Evolutionary conservation across 2,888 invertebrate genomes (phyloP).

Genomic region (Monopis laevigella): DNA sequence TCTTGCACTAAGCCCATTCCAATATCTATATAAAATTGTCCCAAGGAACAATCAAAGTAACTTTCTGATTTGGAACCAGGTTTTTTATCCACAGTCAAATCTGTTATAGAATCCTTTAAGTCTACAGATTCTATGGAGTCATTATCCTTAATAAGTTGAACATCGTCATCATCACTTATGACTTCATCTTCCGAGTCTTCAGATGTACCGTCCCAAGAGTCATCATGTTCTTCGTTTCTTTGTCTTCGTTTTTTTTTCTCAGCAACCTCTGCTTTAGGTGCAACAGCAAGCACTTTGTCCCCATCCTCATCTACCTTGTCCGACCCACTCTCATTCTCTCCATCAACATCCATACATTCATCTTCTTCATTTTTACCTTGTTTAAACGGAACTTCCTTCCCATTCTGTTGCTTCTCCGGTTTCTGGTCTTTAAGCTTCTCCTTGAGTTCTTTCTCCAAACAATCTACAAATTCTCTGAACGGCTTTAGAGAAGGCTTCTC

Average conservation of each 20-base stretch:
- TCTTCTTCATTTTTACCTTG: conserved; percentile 33
- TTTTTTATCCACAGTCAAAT: conserved; percentile 34
- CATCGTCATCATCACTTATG: conserved; percentile 59
- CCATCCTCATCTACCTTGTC: conserved; percentile 19
- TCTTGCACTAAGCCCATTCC: conserved; percentile 92
- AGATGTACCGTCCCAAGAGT: conserved; percentile 65
- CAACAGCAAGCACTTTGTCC: too few relatives aligned
- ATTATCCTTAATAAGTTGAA: conserved; percentile 47
- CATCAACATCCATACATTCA: conserved; percentile 28
- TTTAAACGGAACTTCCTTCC: conserved; percentile 30
- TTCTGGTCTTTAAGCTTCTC: conserved; percentile 63
- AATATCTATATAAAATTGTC: conserved; percentile 91
- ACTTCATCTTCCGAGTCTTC: conserved; percentile 46
- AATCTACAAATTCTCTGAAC: conserved; percentile 76
- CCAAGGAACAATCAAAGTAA: conserved; percentile 87
- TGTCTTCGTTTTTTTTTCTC: conserved; percentile 25
- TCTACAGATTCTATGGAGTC: conserved; percentile 53
- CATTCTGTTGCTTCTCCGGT: conserved; percentile 36
- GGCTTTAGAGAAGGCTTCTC: conserved; percentile 87
- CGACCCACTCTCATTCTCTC: background rate
- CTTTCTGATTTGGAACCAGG: conserved; percentile 64
- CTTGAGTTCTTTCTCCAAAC: conserved; percentile 71
- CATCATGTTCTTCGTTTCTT: conserved; percentile 59
- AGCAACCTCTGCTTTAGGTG: conserved; percentile 24
- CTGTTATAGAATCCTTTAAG: conserved; percentile 52